phyloP scores from a whole-genome alignment of 2,797 vertebrate species.

The Cryptoblepharus egeriae region DNA sequence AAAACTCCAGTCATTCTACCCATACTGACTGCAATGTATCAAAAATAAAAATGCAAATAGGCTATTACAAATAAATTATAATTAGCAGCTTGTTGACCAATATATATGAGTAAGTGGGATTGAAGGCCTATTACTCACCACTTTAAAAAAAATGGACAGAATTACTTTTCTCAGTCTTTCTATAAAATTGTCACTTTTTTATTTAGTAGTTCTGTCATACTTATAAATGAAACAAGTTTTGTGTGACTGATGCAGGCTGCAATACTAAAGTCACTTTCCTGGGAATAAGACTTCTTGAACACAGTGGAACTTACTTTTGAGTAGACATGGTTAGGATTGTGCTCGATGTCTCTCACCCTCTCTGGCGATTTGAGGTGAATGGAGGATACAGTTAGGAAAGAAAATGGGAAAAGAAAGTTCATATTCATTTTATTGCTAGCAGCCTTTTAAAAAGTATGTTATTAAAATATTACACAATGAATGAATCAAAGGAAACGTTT shows the following conservation, averaged over 20 bases:
- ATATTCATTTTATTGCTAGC: not conserved
- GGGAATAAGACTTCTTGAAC: too few species aligned
- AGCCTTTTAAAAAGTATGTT: not conserved
- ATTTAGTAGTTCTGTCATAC: conserved; percentile 15
- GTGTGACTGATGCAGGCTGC: not conserved
- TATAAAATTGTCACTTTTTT: not conserved
- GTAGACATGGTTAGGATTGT: too few species aligned
- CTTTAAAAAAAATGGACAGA: conserved; percentile 21
- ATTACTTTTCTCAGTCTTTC: conserved; percentile 14
- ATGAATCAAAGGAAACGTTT: not conserved
- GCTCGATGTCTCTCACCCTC: conserved; percentile 7
- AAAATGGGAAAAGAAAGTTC: not conserved
- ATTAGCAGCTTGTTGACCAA: conserved; percentile 13
- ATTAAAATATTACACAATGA: not conserved
- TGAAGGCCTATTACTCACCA: conserved; percentile 30
- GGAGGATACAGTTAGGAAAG: not conserved
- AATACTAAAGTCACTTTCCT: too few species aligned
- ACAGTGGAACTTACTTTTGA: too few species aligned
- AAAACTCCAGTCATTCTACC: not conserved
- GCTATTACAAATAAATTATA: conserved; percentile 12
- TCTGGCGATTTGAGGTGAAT: not conserved
- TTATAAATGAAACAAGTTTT: not conserved
- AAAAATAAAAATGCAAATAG: conserved; percentile 26
- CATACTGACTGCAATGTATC: not conserved
- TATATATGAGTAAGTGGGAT: not conserved